Evolutionary conservation across 2,888 invertebrate genomes (phyloP), one percentile per base, ranked within the genome.

Genomic region (Trilocha varians): DNA sequence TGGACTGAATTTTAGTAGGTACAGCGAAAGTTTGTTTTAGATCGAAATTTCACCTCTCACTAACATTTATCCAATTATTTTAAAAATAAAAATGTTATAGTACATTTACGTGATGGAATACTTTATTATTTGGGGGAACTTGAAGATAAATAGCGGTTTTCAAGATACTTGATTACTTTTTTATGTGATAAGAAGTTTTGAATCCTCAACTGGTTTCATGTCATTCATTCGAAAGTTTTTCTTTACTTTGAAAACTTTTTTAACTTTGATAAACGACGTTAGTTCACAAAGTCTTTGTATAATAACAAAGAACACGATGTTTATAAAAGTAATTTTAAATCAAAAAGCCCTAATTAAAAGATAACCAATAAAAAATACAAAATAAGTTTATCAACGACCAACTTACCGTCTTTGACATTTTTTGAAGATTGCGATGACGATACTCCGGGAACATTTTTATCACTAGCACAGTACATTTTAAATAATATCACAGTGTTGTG

Each of bases 371-470:
- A 35, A 43, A 44, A 41, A 36, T 41, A 46, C 39, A 45, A 53
- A 54, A 48, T 59, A 17, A 52, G 38, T 45, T 60, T 63, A 49
- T 39, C 59, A 61, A 59, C 64, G 64, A 64, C 58, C 68, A 68
- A 88, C 91, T 90, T 88, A 91, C 91, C 91, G 88, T 91, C 91
- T 89, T 91, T 91, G 87, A 89, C 88, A 87, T 87, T 90, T 87
- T 89, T 89, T 75, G 89, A 80, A 83, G 88, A 88, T 85, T 89
- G 90, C 72, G 90, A 90, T 87, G 88, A 90, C 87, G 87, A 90
- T 87, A 88, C 90, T 90, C 89, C 91, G 87, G 88, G 88, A 83
- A 89, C 90, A 79, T 89, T 91, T 87, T 91, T 91, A 87, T 91
- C 91, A 88, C 89, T 88, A 77, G 91, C 90, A 88, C 91, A 91